phyloP scores from a whole-genome alignment of 2,113 vertebrate genomes.

The Ciconia stormi region DNA sequence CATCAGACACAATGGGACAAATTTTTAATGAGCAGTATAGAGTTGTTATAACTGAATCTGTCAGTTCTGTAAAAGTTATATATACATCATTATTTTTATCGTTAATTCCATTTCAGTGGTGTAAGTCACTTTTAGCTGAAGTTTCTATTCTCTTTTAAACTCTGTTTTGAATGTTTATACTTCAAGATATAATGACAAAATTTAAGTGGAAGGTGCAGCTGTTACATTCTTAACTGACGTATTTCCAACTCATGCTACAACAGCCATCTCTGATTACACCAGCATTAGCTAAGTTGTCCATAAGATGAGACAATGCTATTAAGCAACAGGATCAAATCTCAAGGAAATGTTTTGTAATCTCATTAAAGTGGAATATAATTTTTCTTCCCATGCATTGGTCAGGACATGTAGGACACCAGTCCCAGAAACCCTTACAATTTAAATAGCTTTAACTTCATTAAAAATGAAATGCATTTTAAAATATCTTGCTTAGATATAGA shows the following conservation, averaged over 20 bases:
- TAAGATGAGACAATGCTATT: slow-evolving; percentile 40
- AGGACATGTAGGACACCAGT: not conserved
- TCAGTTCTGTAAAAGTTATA: not conserved
- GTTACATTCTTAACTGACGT: not conserved
- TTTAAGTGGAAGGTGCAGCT: not conserved
- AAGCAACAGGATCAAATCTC: slow-evolving; percentile 52
- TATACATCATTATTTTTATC: not conserved
- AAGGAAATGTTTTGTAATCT: slow-evolving; percentile 53
- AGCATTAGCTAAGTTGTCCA: slow-evolving; percentile 46
- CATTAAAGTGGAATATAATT: slow-evolving; percentile 41
- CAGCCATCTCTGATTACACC: slow-evolving; percentile 45
- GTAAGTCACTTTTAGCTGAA: not conserved
- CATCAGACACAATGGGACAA: not conserved
- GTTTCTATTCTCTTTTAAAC: not conserved
- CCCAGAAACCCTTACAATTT: not conserved
- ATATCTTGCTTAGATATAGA: not conserved
- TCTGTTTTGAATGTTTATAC: not conserved
- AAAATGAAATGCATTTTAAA: not conserved
- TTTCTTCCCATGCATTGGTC: not conserved
- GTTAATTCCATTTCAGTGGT: not conserved
- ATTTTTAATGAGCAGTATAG: not conserved
- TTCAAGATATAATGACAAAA: not conserved
- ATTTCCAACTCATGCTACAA: not conserved
- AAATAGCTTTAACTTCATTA: not conserved
- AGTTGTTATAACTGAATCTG: not conserved